These are phyloP conservation scores for Molanna angustata DNA, from an alignment of 2,888 invertebrate genomes.

Conservation along the genomic window DNA sequence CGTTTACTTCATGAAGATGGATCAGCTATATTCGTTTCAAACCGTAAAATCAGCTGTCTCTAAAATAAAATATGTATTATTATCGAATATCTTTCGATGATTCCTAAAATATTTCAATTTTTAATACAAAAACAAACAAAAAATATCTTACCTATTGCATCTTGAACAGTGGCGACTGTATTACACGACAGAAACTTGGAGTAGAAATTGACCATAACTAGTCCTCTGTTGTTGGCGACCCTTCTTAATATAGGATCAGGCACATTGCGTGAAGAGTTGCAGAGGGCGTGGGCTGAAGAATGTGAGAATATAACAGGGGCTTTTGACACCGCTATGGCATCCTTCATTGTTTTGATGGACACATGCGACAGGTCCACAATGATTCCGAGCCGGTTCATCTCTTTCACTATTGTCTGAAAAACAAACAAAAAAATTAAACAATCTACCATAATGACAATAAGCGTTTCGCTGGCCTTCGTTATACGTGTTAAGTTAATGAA, in stretches of 20 bases:
- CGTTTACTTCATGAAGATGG: no score
- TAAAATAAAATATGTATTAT: no score
- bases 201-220: slow-evolving; percentile 87
- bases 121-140: no score
- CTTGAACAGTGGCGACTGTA: slow-evolving; percentile 70
- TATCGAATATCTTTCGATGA: no score
- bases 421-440: no score
- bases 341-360: slow-evolving; percentile 76
- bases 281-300: slow-evolving; percentile 76
- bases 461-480: no score
- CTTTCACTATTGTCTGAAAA: slow-evolving; percentile 71
- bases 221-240: slow-evolving; percentile 74
- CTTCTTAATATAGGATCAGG: slow-evolving; percentile 71
- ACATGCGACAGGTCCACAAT: slow-evolving; percentile 83
- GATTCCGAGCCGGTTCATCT: slow-evolving; percentile 90
- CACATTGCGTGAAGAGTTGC: slow-evolving; percentile 79
- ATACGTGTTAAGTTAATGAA: no score
- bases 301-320: slow-evolving; percentile 87
- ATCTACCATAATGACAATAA: no score
- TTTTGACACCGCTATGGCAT: slow-evolving; percentile 70
- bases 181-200: slow-evolving; percentile 73
- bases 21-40: no score
- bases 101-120: no score
- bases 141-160: slow-evolving; percentile 69
- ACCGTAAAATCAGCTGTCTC: no score